Percentiles rank a stretch among this genome's conserved stretches.
Conservation (phyloP, 1,140 invertebrate species). For the Drosophila elegans region DNA sequence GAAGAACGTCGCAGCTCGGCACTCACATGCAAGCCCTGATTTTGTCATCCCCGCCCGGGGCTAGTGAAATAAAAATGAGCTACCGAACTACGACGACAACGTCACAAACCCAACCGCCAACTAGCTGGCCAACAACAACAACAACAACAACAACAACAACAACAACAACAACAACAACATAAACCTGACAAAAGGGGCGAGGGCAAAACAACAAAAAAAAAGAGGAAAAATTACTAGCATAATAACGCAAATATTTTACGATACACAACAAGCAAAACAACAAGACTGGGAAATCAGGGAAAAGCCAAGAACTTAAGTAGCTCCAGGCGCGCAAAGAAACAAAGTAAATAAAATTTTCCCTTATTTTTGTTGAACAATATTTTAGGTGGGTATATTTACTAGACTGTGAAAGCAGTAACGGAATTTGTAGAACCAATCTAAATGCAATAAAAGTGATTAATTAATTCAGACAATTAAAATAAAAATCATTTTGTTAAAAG, state of each 20-base stretch:
- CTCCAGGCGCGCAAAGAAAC: slow-evolving; percentile 66
- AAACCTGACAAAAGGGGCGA: neutral
- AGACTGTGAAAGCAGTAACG: neutral
- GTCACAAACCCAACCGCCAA: slow-evolving; percentile 31
- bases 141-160: slow-evolving; percentile 17
- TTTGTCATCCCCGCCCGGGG: slow-evolving; percentile 65
- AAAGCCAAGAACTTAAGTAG: slow-evolving; percentile 80
- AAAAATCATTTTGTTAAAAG: too few species aligned
- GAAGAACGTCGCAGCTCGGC: slow-evolving; percentile 12
- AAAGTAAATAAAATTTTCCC: slow-evolving; percentile 79
- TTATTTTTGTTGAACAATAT: slow-evolving; percentile 51
- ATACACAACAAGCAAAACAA: slow-evolving; percentile 51
- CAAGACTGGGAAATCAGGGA: slow-evolving; percentile 49
- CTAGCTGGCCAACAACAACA: slow-evolving; percentile 24
- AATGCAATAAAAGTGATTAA: too few species aligned
- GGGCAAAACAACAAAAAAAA: slow-evolving; percentile 19
- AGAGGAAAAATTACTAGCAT: slow-evolving; percentile 77
- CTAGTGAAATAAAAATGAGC: slow-evolving; percentile 77
- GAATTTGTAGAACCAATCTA: too few species aligned
- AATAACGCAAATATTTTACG: slow-evolving; percentile 83
- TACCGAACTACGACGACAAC: slow-evolving; percentile 56
- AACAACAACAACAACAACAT: neutral
- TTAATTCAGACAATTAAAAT: too few species aligned
- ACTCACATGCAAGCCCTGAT: slow-evolving; percentile 58
- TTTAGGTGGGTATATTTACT: slow-evolving; percentile 2